Evolutionary conservation across 2,888 invertebrate species (phyloP).

Genomic region (Lasioglossum pauxillum): DNA sequence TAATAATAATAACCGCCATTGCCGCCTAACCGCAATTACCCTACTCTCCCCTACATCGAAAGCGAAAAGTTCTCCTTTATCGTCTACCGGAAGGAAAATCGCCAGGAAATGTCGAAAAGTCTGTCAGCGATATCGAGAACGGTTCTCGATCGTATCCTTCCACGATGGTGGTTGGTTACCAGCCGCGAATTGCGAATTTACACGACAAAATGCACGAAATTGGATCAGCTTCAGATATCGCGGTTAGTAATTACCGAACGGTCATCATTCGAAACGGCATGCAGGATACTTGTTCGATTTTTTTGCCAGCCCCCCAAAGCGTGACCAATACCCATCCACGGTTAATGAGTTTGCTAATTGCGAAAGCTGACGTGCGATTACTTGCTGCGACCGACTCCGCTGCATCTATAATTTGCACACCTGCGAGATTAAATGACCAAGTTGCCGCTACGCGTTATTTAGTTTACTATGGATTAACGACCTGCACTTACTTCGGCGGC

Average conservation of each 20-base stretch:
- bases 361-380: not conserved
- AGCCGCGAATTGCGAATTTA: slow-evolving; percentile 51
- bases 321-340: not conserved
- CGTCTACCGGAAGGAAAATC: slow-evolving; percentile 13
- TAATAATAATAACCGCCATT: not conserved
- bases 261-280: not conserved
- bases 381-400: not conserved
- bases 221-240: slow-evolving; percentile 36
- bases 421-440: not conserved
- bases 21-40: not conserved
- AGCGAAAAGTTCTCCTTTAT: not conserved
- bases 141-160: slow-evolving; percentile 37
- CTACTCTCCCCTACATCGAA: not conserved
- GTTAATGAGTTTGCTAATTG: slow-evolving; percentile 10
- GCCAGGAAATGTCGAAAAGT: slow-evolving; percentile 25
- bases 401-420: not conserved
- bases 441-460: not conserved
- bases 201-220: slow-evolving; percentile 56
- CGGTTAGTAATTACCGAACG: slow-evolving; percentile 17
- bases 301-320: not conserved
- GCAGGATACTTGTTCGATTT: not conserved
- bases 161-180: slow-evolving; percentile 35
- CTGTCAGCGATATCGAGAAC: slow-evolving; percentile 38
- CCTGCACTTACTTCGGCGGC: not conserved
- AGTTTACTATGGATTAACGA: not conserved